Evolutionary conservation across 2,888 invertebrate species (phyloP).

Genomic region (Tiphia femorata): DNA sequence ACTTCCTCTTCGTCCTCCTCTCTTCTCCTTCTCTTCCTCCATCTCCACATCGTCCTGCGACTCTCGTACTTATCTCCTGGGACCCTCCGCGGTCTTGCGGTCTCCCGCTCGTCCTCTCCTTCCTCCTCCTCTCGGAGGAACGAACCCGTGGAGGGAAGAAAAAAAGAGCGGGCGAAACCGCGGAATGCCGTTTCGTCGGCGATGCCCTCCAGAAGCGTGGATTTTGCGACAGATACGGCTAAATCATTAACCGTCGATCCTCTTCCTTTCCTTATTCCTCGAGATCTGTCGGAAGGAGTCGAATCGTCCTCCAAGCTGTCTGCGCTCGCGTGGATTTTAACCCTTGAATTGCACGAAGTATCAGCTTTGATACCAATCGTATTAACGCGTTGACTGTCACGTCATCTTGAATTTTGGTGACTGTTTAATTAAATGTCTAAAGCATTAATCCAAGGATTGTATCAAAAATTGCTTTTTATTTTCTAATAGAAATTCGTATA

Average conservation of each 20-base stretch:
- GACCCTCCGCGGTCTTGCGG: conserved; percentile 20
- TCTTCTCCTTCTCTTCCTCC: background rate
- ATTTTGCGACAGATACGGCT: conserved; percentile 11
- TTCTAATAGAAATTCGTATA: no score
- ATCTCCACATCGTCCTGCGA: background rate
- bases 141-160: conserved; percentile 7
- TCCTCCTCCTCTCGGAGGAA: conserved; percentile 44
- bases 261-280: background rate
- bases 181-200: conserved; percentile 52
- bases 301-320: no score
- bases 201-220: conserved; percentile 19
- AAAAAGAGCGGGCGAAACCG: conserved; percentile 39
- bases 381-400: no score
- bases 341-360: no score
- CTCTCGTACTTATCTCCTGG: conserved; percentile 13
- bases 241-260: background rate
- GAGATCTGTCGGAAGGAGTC: no score
- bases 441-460: no score
- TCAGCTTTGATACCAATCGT: no score
- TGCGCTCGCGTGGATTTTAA: no score
- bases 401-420: no score
- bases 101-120: conserved; percentile 30
- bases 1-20: conserved; percentile 5
- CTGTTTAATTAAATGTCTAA: no score
- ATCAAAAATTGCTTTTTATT: no score